These are phyloP conservation scores for Zaprionus ornatus DNA, from an alignment of 1,140 invertebrate species.

Conservation along the genomic window DNA sequence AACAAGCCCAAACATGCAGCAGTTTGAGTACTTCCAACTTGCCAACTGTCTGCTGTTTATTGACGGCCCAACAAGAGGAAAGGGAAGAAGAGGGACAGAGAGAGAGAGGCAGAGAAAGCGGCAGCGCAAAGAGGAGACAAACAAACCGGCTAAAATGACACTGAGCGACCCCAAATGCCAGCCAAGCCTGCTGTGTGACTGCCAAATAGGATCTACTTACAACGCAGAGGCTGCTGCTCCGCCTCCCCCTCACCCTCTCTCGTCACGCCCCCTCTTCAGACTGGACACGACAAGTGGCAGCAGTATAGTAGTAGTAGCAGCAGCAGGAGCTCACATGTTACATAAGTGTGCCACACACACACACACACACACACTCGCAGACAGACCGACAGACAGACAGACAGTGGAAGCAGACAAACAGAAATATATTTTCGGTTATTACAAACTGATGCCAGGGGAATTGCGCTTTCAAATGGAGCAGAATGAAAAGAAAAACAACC, in stretches of 20 bases:
- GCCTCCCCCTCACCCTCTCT: not conserved
- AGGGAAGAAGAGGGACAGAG: not conserved
- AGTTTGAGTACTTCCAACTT: constrained; percentile 63
- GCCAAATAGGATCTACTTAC: constrained; percentile 70
- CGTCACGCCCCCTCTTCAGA: constrained; percentile 6
- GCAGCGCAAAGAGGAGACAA: constrained; percentile 23
- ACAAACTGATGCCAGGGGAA: constrained; percentile 24
- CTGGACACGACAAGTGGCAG: constrained; percentile 65
- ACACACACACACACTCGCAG: not conserved
- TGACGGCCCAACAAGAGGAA: constrained; percentile 49
- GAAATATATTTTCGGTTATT: constrained; percentile 33
- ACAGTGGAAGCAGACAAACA: not conserved
- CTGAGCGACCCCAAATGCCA: constrained; percentile 54
- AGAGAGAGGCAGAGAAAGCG: not conserved
- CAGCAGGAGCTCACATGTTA: constrained; percentile 41
- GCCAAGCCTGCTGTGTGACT: constrained; percentile 52
- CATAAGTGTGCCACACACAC: constrained; percentile 41
- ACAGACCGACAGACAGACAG: not conserved
- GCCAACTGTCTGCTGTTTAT: constrained; percentile 74
- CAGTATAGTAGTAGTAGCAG: constrained; percentile 61
- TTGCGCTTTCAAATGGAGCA: constrained; percentile 24
- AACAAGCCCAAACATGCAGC: constrained; percentile 44
- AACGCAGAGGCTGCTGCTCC: not conserved
- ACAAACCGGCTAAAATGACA: constrained; percentile 41
- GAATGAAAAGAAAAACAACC: constrained; percentile 13